Conservation (phyloP, 2,113 vertebrate species). For the Catharus minimus region DNA sequence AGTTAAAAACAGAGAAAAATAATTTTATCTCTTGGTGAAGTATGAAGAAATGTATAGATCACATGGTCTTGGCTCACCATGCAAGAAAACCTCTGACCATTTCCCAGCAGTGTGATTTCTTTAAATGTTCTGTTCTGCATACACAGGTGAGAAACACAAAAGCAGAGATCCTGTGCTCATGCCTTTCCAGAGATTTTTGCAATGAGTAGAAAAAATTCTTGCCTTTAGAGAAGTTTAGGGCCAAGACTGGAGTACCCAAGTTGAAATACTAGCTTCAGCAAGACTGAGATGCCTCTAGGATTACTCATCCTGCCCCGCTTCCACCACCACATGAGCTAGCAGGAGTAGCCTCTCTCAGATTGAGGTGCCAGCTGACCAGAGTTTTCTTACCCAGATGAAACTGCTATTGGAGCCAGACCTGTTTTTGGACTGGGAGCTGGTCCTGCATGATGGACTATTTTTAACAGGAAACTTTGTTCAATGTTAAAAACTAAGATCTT, state of each 20-base stretch:
- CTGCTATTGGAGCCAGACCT: neutral
- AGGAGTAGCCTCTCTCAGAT: accelerated
- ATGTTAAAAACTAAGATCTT: neutral
- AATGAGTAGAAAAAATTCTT: neutral
- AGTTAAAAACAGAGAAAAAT: neutral
- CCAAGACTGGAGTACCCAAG: neutral
- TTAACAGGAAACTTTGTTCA: neutral
- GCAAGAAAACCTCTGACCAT: neutral
- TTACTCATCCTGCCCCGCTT: neutral
- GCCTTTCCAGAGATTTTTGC: neutral
- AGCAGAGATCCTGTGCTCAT: neutral
- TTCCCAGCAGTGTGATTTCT: neutral
- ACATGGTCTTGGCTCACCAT: neutral
- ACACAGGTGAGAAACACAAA: neutral
- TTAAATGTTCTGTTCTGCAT: neutral
- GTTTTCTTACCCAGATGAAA: neutral
- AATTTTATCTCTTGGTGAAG: neutral
- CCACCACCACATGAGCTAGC: neutral
- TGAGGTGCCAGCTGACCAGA: neutral
- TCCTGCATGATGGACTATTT: neutral
- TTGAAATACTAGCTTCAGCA: accelerated
- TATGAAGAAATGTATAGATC: neutral
- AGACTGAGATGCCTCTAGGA: neutral
- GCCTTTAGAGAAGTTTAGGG: neutral
- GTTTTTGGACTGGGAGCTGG: neutral